phyloP scores from a whole-genome alignment of 2,797 vertebrate genomes.

The Limnodromus scolopaceus region DNA sequence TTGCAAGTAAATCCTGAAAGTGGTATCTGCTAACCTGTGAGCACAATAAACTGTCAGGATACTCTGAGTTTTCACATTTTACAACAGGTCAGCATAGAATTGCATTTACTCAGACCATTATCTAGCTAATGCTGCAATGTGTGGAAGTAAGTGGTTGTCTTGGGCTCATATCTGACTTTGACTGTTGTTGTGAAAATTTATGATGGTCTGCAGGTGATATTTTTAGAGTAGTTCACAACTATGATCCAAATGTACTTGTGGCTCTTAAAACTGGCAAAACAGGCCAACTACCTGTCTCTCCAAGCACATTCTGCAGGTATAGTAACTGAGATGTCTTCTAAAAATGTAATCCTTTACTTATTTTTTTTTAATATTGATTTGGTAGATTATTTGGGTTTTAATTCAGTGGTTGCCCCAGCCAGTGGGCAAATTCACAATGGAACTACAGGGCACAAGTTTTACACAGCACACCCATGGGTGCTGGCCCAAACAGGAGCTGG shows the following conservation, averaged over 20 bases:
- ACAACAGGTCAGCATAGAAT: not conserved
- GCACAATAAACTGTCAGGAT: not conserved
- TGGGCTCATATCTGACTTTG: not conserved
- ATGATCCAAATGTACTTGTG: not conserved
- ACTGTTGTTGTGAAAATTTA: not conserved
- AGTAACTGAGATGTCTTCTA: not conserved
- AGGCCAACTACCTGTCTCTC: not conserved
- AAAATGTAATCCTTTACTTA: not conserved
- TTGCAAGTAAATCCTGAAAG: not conserved
- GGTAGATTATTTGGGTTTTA: not conserved
- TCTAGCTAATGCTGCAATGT: not conserved
- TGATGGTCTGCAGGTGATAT: fast-evolving
- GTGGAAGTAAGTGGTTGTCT: not conserved
- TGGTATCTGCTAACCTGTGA: not conserved
- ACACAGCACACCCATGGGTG: not conserved
- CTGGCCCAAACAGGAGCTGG: not conserved
- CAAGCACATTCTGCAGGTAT: not conserved
- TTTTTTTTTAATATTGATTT: not conserved
- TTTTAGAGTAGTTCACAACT: not conserved
- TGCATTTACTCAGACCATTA: not conserved
- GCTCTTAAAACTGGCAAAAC: not conserved
- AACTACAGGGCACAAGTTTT: not conserved
- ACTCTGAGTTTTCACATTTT: not conserved
- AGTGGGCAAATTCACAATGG: not conserved
- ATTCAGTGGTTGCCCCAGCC: not conserved